These are phyloP conservation scores for Monomorium pharaonis DNA, from an alignment of 1,140 invertebrate genomes.

Conservation along the genomic window DNA sequence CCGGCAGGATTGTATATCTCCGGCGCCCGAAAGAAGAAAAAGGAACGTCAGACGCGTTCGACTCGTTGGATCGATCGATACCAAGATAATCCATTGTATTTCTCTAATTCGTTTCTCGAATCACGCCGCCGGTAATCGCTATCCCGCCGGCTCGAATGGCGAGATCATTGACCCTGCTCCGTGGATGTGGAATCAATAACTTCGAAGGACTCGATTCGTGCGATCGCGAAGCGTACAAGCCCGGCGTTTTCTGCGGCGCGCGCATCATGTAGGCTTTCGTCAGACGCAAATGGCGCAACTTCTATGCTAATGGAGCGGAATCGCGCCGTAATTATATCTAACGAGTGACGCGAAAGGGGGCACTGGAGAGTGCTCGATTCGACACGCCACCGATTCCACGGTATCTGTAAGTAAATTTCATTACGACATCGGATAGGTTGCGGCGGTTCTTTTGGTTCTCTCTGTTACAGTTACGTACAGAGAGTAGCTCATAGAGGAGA, in stretches of 20 bases:
- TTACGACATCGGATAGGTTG: conserved; percentile 4
- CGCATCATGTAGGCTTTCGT: conserved; percentile 24
- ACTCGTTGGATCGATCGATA: conserved; percentile 62
- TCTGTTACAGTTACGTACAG: conserved; percentile 16
- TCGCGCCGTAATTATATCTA: conserved; percentile 7
- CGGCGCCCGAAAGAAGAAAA: conserved; percentile 19
- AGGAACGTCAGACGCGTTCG: conserved; percentile 3
- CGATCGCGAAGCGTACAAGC: neutral
- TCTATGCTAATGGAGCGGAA: conserved; percentile 16
- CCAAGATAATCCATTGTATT: conserved; percentile 72
- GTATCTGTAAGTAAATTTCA: conserved; percentile 17
- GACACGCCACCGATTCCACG: neutral
- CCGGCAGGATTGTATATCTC: conserved; percentile 57
- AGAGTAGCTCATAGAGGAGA: conserved; percentile 5
- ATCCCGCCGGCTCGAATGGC: conserved; percentile 41
- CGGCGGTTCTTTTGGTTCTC: neutral
- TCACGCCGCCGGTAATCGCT: conserved; percentile 46
- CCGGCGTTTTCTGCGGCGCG: neutral
- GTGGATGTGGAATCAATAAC: conserved; percentile 42
- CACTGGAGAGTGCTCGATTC: neutral
- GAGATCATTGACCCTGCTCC: conserved; percentile 43
- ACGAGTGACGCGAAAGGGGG: neutral
- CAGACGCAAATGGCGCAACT: conserved; percentile 10
- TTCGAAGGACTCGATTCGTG: conserved; percentile 8
- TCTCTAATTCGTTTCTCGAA: conserved; percentile 70